phyloP scores from a whole-genome alignment of 2,113 vertebrate species.

The Trematocara variabile region DNA sequence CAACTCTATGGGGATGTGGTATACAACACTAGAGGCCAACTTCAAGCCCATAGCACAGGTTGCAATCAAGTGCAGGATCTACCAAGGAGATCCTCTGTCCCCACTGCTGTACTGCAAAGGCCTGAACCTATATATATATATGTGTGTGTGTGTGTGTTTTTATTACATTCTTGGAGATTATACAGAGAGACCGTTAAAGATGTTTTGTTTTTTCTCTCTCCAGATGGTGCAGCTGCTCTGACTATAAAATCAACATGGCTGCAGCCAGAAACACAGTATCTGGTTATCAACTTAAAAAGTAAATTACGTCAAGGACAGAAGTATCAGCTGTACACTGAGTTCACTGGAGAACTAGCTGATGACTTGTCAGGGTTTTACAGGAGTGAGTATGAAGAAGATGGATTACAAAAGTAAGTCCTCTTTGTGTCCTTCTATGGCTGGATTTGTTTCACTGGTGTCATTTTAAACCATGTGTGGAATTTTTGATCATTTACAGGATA shows the following conservation, averaged over 20 bases:
- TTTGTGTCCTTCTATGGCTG: not conserved
- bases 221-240: not conserved
- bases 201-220: not conserved
- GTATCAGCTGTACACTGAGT: slow-evolving; percentile 74
- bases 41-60: too few species aligned
- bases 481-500: slow-evolving; percentile 66
- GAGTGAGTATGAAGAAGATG: slow-evolving; percentile 79
- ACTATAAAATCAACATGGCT: slow-evolving; percentile 39
- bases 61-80: too few species aligned
- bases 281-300: slow-evolving; percentile 73
- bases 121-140: too few species aligned
- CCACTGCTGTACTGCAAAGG: too few species aligned
- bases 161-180: not conserved
- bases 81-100: too few species aligned
- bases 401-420: slow-evolving; percentile 62
- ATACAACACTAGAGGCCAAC: too few species aligned
- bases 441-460: not conserved
- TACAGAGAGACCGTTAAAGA: not conserved
- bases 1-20: too few species aligned
- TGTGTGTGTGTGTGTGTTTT: not conserved
- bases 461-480: not conserved
- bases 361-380: slow-evolving; percentile 88
- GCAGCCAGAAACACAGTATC: slow-evolving; percentile 72
- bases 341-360: slow-evolving; percentile 81
- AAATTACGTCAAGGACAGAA: slow-evolving; percentile 20